A percentile compares a stretch with the other conserved stretches of the same genome.
phyloP scores from a whole-genome alignment of 2,888 invertebrate species.

The Phasia obesa region DNA sequence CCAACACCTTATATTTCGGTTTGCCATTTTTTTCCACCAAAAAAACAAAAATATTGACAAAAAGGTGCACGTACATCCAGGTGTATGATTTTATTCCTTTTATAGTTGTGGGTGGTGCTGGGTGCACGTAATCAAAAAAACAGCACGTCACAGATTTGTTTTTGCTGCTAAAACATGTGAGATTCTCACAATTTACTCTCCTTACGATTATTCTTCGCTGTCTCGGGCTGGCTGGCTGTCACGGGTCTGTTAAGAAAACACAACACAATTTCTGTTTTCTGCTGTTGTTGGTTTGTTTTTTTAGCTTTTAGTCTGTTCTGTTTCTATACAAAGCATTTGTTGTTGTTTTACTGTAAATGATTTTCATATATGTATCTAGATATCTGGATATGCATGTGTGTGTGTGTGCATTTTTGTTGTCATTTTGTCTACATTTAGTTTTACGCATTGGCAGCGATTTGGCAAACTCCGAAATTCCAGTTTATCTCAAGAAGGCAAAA shows the following conservation, averaged over 20 bases:
- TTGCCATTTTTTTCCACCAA: not conserved
- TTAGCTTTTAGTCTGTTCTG: conserved; percentile 52
- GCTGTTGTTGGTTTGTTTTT: conserved; percentile 39
- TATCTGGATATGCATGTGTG: conserved; percentile 18
- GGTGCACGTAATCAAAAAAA: not conserved
- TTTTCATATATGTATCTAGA: conserved; percentile 5
- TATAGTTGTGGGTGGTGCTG: conserved; percentile 38
- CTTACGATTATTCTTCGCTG: conserved; percentile 72
- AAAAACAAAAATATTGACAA: not conserved
- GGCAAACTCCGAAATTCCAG: conserved; percentile 79
- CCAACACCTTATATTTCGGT: not conserved
- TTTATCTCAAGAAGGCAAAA: conserved; percentile 82
- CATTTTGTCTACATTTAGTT: conserved; percentile 57
- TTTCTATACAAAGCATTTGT: conserved; percentile 29
- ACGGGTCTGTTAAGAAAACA: conserved; percentile 68
- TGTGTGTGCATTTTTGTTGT: conserved; percentile 53
- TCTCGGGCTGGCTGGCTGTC: conserved; percentile 18
- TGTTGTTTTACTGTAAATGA: conserved; percentile 26
- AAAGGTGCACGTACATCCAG: not conserved
- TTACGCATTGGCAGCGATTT: conserved; percentile 71
- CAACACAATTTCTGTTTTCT: conserved; percentile 68
- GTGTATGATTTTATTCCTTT: conserved; percentile 33
- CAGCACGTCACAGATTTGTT: conserved; percentile 33
- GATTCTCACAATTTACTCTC: conserved; percentile 49
- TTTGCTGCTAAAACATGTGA: conserved; percentile 41